Evolutionary conservation across 2,888 invertebrate genomes (phyloP), one percentile per base, ranked within the genome.

Genomic region (Falcaria lacertinaria): DNA sequence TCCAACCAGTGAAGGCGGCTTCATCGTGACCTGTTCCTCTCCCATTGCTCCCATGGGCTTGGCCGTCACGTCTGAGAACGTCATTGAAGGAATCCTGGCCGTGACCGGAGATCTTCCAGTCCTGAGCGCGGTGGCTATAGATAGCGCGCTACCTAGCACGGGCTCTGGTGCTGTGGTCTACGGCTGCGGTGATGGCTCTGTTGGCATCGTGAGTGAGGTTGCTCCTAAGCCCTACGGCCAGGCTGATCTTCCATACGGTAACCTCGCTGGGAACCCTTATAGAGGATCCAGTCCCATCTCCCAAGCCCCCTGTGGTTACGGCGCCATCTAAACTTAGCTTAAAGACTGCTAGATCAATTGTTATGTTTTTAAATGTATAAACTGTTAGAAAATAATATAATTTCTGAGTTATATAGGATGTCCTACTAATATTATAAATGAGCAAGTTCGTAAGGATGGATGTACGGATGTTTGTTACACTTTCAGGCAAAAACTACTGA

Each of bases 71-170:
- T 71, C 75, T 35, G 74, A 71, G 33, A 75, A 74, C 39, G 54
- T 47, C 0, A 66, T 69, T 40, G 71, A 69, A 49, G 74, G 75
- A 14, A 40, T 58, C 15, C 41, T 74, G 4, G 43, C 51, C 2
- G 60, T 69, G 2, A 50, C 50, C 14, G 77, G 75, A 32, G 60
- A 71, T 41, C 43, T 74, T 16, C 74, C 72, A 2, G 70, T 74
- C 58, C 44, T 71, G 4, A 69, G 71, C 8, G 58, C 71, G 11
- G 73, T 69, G 0, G 62, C 48, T 4, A 44, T 75, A 32, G 60
- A 66, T 33, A 70, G 71, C 5, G 49, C 43, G 13, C 42, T 72
- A 4, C 70, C 65, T 11, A 54, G 62, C 7, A 53, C 48, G 33
- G 71, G 71, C 0, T 48, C 52, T 6, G 66, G 60, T 16, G 48